Evolutionary conservation across 2,888 invertebrate genomes (phyloP).

Genomic region (Latheticus oryzae): DNA sequence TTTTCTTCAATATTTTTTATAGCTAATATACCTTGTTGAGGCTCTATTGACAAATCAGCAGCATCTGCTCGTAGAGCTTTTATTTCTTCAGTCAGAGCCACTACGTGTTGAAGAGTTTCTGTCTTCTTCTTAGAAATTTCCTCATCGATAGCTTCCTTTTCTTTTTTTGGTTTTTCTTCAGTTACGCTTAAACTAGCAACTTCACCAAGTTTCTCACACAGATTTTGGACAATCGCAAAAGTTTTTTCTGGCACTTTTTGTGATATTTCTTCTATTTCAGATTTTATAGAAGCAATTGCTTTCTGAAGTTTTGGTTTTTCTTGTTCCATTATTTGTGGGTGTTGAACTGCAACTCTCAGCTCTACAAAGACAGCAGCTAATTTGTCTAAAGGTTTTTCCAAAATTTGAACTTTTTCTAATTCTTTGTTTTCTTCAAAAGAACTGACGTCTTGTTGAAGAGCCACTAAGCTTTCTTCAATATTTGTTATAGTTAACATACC

Average conservation of each 20-base stretch:
- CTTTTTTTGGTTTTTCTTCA: not conserved
- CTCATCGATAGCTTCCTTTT: not conserved
- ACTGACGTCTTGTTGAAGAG: too few relatives aligned
- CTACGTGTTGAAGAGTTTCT: slow-evolving; percentile 15
- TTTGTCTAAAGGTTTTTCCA: slow-evolving; percentile 35
- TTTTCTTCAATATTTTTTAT: slow-evolving; percentile 11
- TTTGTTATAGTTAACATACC: slow-evolving; percentile 19
- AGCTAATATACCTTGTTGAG: slow-evolving; percentile 21
- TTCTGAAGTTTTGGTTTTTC: slow-evolving; percentile 39
- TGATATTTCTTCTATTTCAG: slow-evolving; percentile 31
- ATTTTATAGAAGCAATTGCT: slow-evolving; percentile 39
- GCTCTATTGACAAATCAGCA: not conserved
- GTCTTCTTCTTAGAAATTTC: slow-evolving; percentile 1
- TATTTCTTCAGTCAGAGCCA: slow-evolving; percentile 28
- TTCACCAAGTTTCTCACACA: slow-evolving; percentile 31
- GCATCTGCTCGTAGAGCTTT: slow-evolving; percentile 29
- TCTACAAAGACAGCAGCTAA: slow-evolving; percentile 38
- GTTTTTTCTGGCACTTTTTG: slow-evolving; percentile 28
- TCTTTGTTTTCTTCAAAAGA: too few relatives aligned
- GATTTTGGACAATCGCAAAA: slow-evolving; percentile 30
- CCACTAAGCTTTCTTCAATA: slow-evolving; percentile 12
- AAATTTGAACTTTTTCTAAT: slow-evolving; percentile 15
- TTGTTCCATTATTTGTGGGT: slow-evolving; percentile 43
- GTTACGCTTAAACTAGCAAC: slow-evolving; percentile 12
- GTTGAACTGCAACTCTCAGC: slow-evolving; percentile 30